Conservation (phyloP, 2,888 invertebrate species). For the Microdon myrmicae region DNA sequence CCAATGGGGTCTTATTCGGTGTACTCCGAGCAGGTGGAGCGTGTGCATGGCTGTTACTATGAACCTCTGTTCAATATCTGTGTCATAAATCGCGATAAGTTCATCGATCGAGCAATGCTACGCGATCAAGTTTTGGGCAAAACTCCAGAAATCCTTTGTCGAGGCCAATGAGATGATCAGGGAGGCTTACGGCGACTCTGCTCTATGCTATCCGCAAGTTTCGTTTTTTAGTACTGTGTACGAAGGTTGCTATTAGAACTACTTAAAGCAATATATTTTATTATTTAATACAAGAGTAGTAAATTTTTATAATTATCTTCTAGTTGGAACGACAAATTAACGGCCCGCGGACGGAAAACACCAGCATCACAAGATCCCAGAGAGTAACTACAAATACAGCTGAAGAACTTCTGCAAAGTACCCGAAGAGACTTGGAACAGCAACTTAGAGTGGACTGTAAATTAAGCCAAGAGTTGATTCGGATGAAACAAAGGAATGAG, state of each 20-base stretch:
- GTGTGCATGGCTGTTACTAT: no score
- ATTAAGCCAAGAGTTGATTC: conserved; percentile 60
- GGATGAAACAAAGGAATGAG: conserved; percentile 58
- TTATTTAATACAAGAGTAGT: background rate
- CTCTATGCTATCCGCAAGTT: no score
- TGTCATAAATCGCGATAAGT: no score
- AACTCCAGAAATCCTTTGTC: no score
- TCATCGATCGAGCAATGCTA: no score
- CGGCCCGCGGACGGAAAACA: conserved; percentile 63
- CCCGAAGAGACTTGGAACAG: conserved; percentile 71
- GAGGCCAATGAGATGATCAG: no score
- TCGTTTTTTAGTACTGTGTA: no score
- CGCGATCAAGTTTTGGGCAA: no score
- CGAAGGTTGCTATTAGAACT: background rate
- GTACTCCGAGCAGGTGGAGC: no score
- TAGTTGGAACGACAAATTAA: conserved; percentile 69
- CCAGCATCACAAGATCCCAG: conserved; percentile 54
- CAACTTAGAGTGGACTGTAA: conserved; percentile 59
- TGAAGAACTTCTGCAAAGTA: conserved; percentile 70
- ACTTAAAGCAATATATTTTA: background rate
- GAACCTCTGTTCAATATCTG: no score
- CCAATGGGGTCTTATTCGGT: no score
- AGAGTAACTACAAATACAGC: conserved; percentile 69
- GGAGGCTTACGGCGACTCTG: no score
- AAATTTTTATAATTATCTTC: conserved; percentile 12